Base-by-base conservation (phyloP, 2,113 vertebrate species). In the Crotalus viridis region DNA sequence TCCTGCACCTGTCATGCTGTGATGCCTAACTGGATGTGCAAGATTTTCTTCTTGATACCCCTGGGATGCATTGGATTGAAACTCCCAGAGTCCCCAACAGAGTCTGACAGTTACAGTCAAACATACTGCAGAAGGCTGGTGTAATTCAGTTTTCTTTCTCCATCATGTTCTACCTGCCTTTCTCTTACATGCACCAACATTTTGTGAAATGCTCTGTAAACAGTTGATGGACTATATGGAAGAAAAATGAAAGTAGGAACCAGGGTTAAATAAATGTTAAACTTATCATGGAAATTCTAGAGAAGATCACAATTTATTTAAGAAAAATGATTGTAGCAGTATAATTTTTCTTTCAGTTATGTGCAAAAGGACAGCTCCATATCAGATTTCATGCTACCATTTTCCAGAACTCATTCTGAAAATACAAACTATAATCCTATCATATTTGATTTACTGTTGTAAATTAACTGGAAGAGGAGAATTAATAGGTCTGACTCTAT, bases 381-480 rank as follows among this genome's bases (percentile, higher is more conserved):
- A 48, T 51, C 57, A 64, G 56, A 92, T 64, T 43, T 48, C 57
- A n/a, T 61, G 12, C 28, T 64, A 26, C 19, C 19, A 22, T 87
- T 64, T 64, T 48, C 19, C 57, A 92, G n/a, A 92, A 54, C 88
- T 88, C 17, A 88, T 64, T 24, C n/a, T 92, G 85, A 86, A 91
- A 91, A 15, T n/a, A 33, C 51, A 55, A 85, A 87, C 7, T 39
- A n/a, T 43, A 39, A 52, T 55, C 81, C 52, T 48, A 46, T 89
- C 17, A 28, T 57, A 85, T 89, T 85, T 57, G 56, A 81, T 46
- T 51, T 26, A 22, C 24, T 21, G 56, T 57, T 56, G 81, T 89
- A 46, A n/a, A 46, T 59, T 92, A 92, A 85, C 24, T 22, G 22
- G 33, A 39, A 43, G 33, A 10, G 74, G 33, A 81, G 74, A 81